phyloP scores from a whole-genome alignment of 2,797 vertebrate species.

The Malacoctenus gilli region DNA sequence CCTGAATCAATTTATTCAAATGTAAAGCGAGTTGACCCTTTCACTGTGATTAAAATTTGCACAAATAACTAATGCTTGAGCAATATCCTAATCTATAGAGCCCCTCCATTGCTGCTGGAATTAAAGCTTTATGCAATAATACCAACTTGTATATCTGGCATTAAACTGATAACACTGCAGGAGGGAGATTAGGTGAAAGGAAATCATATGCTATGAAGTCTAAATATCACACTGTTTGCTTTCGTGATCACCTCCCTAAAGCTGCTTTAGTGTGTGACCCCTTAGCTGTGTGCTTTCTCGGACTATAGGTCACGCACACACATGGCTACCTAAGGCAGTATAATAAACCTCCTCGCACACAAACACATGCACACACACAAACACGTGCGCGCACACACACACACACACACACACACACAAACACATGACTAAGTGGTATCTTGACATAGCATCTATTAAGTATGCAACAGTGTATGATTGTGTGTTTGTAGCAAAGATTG shows the following conservation, averaged over 20 bases:
- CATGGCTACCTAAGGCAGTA: slow-evolving; percentile 22
- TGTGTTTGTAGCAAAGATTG: slow-evolving; percentile 5
- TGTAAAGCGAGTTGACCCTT: neutral
- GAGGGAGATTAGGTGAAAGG: slow-evolving; percentile 11
- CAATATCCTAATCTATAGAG: slow-evolving; percentile 27
- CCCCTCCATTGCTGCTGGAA: neutral
- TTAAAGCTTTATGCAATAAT: slow-evolving; percentile 25
- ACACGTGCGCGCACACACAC: too few relatives aligned
- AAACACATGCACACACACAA: too few relatives aligned
- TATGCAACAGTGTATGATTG: neutral
- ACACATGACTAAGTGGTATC: slow-evolving; percentile 13
- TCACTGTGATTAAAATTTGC: slow-evolving; percentile 17
- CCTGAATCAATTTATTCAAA: too few relatives aligned
- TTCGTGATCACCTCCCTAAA: slow-evolving; percentile 47
- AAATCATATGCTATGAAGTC: slow-evolving; percentile 21
- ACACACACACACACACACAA: too few relatives aligned
- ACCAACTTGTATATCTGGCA: neutral
- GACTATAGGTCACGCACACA: slow-evolving; percentile 37
- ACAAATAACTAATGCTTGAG: slow-evolving; percentile 11
- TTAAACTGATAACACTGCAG: neutral
- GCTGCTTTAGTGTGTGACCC: slow-evolving; percentile 37
- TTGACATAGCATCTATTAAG: neutral
- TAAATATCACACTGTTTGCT: slow-evolving; percentile 25
- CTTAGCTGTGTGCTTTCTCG: slow-evolving; percentile 33
- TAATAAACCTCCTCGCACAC: slow-evolving; percentile 14